Base-by-base conservation (phyloP, 2,888 invertebrate genomes). In the Chesias legatella region DNA sequence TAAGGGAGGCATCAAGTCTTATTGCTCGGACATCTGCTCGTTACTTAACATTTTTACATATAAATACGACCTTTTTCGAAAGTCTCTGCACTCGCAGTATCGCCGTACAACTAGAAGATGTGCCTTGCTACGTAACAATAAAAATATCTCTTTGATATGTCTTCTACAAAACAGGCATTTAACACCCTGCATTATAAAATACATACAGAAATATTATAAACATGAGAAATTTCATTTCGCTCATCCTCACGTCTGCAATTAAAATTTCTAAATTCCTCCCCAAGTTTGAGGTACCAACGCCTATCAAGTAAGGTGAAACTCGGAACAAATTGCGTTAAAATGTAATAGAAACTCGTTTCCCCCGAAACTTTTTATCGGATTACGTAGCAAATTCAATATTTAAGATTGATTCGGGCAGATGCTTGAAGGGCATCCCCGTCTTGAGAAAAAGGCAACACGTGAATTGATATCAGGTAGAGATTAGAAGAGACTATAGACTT, bases 331-430 rank as follows among this genome's bases (percentile, higher is more conserved):
- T 85, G 83, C 63, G 78, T 86, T 85, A 84, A 82, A 85, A 77
- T 70, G 85, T 84, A 86, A 88, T 85, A 82, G 82, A 83, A 80
- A 83, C 80, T 80, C 81, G 82, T 83, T 82, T 83, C 78, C 78
- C 77, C 79, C 75, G 71, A 82, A 86, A 85, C 68, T 86, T 86
- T 80, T 75, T 77, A 81, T 78, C 76, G 68, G 79, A 86, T 88
- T 86, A 86, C 82, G 75, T 69, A 58, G 75, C 77, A 85, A 88
- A 88, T 86, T 88, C 83, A 85, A 88, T 88, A 85, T 86, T 84
- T 84, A 81, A 84, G 86, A 88, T 88, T 88, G 88, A 86, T 85
- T 85, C 73, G 76, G 76, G 81, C 85, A 84, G 80, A 81, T 77
- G 81, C 59, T 73, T 73, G 75, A 71, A 73, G 77, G 81, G 79